Evolutionary conservation across 1,140 invertebrate species (phyloP), one percentile per base, ranked within the genome.

Genomic region (Anastrepha obliqua): DNA sequence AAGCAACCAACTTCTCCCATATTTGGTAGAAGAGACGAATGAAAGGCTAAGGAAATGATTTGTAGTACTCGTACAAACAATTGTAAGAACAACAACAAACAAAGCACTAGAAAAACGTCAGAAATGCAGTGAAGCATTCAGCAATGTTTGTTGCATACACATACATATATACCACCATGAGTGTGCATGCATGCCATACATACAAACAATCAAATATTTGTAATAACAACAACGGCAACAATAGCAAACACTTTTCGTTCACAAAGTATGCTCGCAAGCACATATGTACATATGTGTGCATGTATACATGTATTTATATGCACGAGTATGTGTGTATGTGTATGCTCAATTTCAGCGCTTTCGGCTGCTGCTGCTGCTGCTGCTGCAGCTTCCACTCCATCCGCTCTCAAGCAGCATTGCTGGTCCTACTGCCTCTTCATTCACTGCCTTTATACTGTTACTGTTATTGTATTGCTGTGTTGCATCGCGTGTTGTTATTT

Each of bases 401-500:
- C 51, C 51, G 51, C 51, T 11, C 6, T 11, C 51, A 55, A 55
- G 51, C 51, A 55, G 11, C 51, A 8, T 55, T 55, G 60, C 5
- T 74, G 67, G 39, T 74, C 42, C 39, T 74, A 44, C 42, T 74
- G 8, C 17, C 17, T 62, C 17, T 62, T 62, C 5, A 17, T 4
- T 62, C 15, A 17, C 17, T 67, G 64, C 29, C 5, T 67, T 39
- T 67, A 15, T 39, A 5, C 6, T 47, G 44, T 47, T 47, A 17
- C 5, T 17, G 42, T 17, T 55, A 17, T 11, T 29, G 17, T 55
- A 55, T 29, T 20, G 20, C 20, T 58, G 47, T 81, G 74, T 58
- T 81, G 74, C 51, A 81, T 81, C 74, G 74, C 74, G 74, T 81
- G 74, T 42, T 55, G 74, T 81, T 81, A 81, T 81, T 81, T 81